Percentiles rank a stretch among this genome's conserved stretches.
These are phyloP conservation scores for Mamestra configurata DNA, from an alignment of 1,140 invertebrate species.

Conservation along the genomic window DNA sequence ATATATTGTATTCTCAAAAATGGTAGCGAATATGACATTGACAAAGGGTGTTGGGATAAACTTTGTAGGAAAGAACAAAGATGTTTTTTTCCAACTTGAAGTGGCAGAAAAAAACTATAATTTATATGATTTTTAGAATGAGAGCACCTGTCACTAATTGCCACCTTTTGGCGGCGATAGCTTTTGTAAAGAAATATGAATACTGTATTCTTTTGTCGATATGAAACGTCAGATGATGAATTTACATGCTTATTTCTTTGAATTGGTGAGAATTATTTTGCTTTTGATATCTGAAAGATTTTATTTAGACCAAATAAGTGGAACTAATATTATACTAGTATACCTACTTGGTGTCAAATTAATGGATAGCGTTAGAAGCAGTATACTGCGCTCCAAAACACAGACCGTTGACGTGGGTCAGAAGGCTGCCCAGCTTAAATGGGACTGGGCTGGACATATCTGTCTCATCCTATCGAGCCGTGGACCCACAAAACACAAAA, in stretches of 20 bases:
- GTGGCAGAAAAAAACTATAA: constrained; percentile 74
- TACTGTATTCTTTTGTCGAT: constrained; percentile 51
- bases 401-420: too few species aligned
- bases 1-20: constrained; percentile 79
- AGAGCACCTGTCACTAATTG: constrained; percentile 86
- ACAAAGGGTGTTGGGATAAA: constrained; percentile 84
- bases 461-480: too few species aligned
- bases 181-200: constrained; percentile 73
- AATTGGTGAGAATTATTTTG: constrained; percentile 15
- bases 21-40: constrained; percentile 81
- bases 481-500: too few species aligned
- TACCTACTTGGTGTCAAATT: too few species aligned
- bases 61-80: constrained; percentile 70
- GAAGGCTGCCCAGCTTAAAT: too few species aligned
- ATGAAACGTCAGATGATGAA: constrained; percentile 52
- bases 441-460: too few species aligned
- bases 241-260: constrained; percentile 65
- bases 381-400: too few species aligned
- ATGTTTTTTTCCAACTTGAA: constrained; percentile 61
- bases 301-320: neutral
- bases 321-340: too few species aligned
- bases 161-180: constrained; percentile 83
- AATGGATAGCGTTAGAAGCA: too few species aligned
- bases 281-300: neutral
- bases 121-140: constrained; percentile 78